Evolutionary conservation across 2,888 invertebrate genomes (phyloP).

Genomic region (Oligia fasciuncula): DNA sequence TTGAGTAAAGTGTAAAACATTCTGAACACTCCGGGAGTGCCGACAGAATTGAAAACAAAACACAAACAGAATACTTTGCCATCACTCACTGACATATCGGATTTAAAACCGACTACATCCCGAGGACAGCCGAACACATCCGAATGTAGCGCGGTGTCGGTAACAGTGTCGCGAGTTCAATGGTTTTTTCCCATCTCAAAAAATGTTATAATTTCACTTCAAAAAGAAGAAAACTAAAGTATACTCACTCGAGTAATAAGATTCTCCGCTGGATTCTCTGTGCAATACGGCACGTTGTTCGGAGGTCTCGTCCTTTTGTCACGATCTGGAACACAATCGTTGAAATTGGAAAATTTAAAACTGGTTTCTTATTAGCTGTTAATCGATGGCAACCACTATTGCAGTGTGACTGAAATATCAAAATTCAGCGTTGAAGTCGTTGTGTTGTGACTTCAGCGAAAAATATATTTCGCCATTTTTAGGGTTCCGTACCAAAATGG

Average conservation of each 20-base stretch:
- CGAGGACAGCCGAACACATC: too few species aligned
- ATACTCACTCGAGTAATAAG: slow-evolving; percentile 86
- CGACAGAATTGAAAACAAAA: too few species aligned
- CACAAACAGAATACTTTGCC: too few species aligned
- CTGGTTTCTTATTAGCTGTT: background rate
- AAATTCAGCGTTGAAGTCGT: background rate
- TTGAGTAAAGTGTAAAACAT: background rate
- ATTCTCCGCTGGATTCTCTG: slow-evolving; percentile 87
- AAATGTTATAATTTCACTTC: too few species aligned
- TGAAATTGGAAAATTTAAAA: background rate
- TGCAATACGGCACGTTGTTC: slow-evolving; percentile 88
- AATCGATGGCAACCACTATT: background rate
- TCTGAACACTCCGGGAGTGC: too few species aligned
- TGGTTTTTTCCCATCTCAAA: too few species aligned
- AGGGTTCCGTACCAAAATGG: too few species aligned
- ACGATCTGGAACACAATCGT: slow-evolving; percentile 79
- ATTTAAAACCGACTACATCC: too few species aligned
- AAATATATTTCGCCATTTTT: too few species aligned
- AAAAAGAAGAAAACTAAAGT: background rate
- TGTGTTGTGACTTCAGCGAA: background rate
- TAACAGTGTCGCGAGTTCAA: too few species aligned
- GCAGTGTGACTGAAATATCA: background rate
- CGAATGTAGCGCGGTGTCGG: too few species aligned
- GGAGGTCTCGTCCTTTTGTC: slow-evolving; percentile 82
- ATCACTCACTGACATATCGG: too few species aligned